These are phyloP conservation scores for Volucella bombylans DNA, from an alignment of 2,888 invertebrate species.

Conservation along the genomic window DNA sequence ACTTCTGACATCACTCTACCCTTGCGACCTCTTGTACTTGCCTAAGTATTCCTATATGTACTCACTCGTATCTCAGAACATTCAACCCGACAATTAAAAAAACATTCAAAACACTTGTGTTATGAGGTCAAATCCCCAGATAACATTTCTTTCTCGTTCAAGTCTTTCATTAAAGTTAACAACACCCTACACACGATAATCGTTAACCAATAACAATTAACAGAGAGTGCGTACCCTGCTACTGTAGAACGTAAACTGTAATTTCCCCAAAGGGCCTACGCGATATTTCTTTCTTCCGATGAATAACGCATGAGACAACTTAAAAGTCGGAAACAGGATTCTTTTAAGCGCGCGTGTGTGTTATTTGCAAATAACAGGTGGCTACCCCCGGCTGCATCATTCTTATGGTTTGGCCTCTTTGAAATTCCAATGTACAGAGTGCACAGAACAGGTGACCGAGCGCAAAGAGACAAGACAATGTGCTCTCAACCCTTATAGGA, in stretches of 20 bases:
- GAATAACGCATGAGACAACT: constrained; percentile 68
- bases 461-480: constrained; percentile 34
- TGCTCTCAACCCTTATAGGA: constrained; percentile 17
- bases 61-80: too few species aligned
- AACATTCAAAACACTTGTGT: too few species aligned
- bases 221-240: constrained; percentile 19
- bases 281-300: constrained; percentile 31
- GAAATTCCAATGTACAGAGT: constrained; percentile 46
- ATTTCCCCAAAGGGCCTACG: constrained; percentile 34
- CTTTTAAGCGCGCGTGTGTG: constrained; percentile 32
- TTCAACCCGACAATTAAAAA: too few species aligned
- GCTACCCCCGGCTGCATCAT: constrained; percentile 53
- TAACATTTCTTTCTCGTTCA: not conserved
- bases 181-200: constrained; percentile 30
- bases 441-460: constrained; percentile 58
- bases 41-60: too few species aligned
- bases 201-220: constrained; percentile 33
- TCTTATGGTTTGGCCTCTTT: constrained; percentile 23
- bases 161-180: not conserved
- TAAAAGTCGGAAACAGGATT: constrained; percentile 22
- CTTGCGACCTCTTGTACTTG: too few species aligned
- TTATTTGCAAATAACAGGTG: constrained; percentile 56
- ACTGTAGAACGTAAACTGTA: constrained; percentile 24
- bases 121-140: not conserved
- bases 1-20: too few species aligned